Percentiles rank a stretch among this genome's conserved stretches.
Conservation (phyloP, 2,113 vertebrate species). For the Rhabdomys dilectus region DNA sequence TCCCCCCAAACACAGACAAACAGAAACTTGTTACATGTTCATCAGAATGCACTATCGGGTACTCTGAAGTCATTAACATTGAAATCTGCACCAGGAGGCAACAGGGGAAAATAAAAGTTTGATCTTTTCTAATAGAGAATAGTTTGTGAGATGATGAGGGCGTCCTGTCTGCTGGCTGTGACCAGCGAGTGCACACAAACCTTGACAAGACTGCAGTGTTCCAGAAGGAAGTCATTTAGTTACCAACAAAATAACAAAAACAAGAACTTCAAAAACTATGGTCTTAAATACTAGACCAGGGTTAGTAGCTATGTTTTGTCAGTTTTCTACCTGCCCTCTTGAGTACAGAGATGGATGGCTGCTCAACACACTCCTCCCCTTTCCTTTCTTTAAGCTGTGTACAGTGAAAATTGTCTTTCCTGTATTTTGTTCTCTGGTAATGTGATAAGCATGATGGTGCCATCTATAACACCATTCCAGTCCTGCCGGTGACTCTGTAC, state of each 20-base stretch:
- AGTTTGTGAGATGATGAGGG: slow-evolving; percentile 90
- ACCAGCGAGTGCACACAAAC: slow-evolving; percentile 91
- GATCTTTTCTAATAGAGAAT: slow-evolving; percentile 87
- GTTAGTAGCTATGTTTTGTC: slow-evolving; percentile 81
- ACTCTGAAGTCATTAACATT: slow-evolving; percentile 91
- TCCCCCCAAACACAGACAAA: slow-evolving; percentile 81
- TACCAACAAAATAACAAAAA: slow-evolving; percentile 88
- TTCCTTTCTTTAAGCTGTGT: slow-evolving; percentile 90
- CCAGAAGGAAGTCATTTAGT: slow-evolving; percentile 88
- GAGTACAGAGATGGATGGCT: slow-evolving; percentile 88
- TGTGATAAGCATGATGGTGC: slow-evolving; percentile 97
- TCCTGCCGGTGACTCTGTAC: slow-evolving; percentile 93
- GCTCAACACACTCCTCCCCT: slow-evolving; percentile 86
- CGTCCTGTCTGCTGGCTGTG: slow-evolving; percentile 91
- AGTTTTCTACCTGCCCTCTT: slow-evolving; percentile 88
- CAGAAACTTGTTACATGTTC: slow-evolving; percentile 90
- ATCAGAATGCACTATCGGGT: slow-evolving; percentile 94
- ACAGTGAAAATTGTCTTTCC: slow-evolving; percentile 94
- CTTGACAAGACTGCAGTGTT: slow-evolving; percentile 89
- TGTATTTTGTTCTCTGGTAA: slow-evolving; percentile 92
- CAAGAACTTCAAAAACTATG: slow-evolving; percentile 88
- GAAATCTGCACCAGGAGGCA: slow-evolving; percentile 90
- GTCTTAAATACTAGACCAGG: slow-evolving; percentile 82
- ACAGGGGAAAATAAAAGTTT: slow-evolving; percentile 85
- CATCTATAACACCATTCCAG: slow-evolving; percentile 96